Evolutionary conservation across 2,797 vertebrate species (phyloP), one percentile per base, ranked within the genome.

Genomic region (Syndactyla subalaris): DNA sequence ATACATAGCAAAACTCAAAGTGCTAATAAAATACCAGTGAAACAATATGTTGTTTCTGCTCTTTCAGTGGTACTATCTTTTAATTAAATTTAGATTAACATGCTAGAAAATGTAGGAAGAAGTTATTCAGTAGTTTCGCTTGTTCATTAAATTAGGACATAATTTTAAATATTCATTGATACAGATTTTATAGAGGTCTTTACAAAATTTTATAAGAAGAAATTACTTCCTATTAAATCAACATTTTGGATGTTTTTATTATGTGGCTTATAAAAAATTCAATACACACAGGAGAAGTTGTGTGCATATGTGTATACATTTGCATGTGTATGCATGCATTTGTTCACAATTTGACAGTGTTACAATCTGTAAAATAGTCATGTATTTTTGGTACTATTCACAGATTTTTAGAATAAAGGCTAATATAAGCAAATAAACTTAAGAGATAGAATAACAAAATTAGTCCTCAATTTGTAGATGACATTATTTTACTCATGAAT

Each of bases 61-160:
- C 12, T 78, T 92, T 92, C 79, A 54, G 46, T 45, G 52, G 49
- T 52, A 87, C 65, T 34, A 59, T 92, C 52, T 93, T 91, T 97
- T 96, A 95, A 97, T 95, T 96, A 97, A 94, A 89, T 97, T 96
- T 82, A 97, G 79, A 89, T 92, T 88, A 96, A 89, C 58, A 54
- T 63, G 48, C 23, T 88, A 70, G 48, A 7, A 88, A 94, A 85
- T 52, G 36, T 55, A 93, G 74, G n/a, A 65, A 93, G 93, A 87
- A 61, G 45, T 2, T 13, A 63, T 84, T 92, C 61, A 22, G 78
- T 83, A 83, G 6, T 86, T 73, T 48, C 52, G 18, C 39, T 32
- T 34, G 10, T 96, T 97, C 68, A 80, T 71, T 80, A 93, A 79
- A 85, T 26, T 38, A 83, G 45, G 24, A 54, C 30, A 76, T 83